Evolutionary conservation across 2,113 vertebrate genomes (phyloP).

Genomic region (Dissostichus mawsoni): DNA sequence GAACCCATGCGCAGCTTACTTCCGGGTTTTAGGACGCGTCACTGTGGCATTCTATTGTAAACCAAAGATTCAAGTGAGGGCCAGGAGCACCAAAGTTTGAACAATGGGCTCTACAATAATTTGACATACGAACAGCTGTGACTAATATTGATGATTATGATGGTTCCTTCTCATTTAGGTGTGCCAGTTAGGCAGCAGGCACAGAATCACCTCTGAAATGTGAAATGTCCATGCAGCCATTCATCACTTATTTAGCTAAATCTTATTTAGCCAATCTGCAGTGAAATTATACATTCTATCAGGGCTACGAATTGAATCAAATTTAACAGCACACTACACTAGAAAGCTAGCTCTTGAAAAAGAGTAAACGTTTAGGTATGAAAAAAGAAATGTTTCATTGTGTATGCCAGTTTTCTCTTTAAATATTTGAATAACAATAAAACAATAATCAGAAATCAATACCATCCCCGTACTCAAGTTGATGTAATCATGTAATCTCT

Average conservation of each 20-base stretch:
- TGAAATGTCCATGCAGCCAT: not conserved
- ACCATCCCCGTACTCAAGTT: not conserved
- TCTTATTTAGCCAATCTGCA: not conserved
- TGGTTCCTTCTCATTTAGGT: not conserved
- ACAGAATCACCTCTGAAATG: not conserved
- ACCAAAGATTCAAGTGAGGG: not conserved
- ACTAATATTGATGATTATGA: not conserved
- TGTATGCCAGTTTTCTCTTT: no score
- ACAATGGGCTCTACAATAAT: not conserved
- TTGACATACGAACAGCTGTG: not conserved
- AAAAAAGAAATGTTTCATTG: no score
- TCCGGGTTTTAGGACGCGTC: no score
- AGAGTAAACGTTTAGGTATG: not conserved
- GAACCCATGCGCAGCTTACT: no score
- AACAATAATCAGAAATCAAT: not conserved
- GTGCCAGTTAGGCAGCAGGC: not conserved
- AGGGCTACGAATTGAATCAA: not conserved
- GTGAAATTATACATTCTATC: not conserved
- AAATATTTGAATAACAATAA: not conserved
- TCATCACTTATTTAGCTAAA: not conserved
- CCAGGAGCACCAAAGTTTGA: not conserved
- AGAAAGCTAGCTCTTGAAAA: not conserved
- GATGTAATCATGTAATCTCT: not conserved
- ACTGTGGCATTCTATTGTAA: not conserved
- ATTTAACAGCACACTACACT: not conserved